A percentile compares a stretch with the other conserved stretches of the same genome.
Conservation (phyloP, 2,113 vertebrate genomes). For the Gambusia holbrooki region DNA sequence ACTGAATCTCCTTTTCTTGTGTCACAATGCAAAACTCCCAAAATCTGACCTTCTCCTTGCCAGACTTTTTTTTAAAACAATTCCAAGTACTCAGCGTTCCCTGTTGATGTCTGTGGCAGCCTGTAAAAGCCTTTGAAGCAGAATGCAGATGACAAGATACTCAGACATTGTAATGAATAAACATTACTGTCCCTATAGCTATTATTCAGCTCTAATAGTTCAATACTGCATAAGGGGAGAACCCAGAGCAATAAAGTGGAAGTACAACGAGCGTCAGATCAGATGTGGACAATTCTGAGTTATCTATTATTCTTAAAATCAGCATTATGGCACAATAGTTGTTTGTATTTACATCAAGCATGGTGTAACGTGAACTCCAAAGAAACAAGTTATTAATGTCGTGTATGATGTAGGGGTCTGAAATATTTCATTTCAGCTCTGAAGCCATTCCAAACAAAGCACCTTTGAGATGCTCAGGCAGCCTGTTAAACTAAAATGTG, state of each 20-base stretch:
- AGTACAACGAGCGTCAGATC: not conserved
- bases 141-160: slow-evolving; percentile 2
- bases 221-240: not conserved
- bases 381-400: not conserved
- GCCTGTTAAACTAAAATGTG: not conserved
- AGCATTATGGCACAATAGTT: not conserved
- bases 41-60: slow-evolving; percentile 19
- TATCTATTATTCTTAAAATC: not conserved
- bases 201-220: not conserved
- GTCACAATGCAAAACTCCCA: slow-evolving; percentile 1
- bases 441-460: slow-evolving; percentile 1
- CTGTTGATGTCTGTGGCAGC: slow-evolving; percentile 35
- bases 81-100: slow-evolving; percentile 29
- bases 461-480: not conserved
- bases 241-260: not conserved
- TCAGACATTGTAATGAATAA: slow-evolving; percentile 1
- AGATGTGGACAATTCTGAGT: not conserved
- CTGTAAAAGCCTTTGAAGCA: not conserved
- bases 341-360: not conserved
- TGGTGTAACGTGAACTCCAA: not conserved
- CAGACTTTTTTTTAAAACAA: slow-evolving; percentile 25
- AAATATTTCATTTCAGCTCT: slow-evolving; percentile 16
- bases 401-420: not conserved
- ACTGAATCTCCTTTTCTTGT: slow-evolving; percentile 4
- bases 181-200: not conserved